phyloP scores from a whole-genome alignment of 1,140 invertebrate species.

The Nephila pilipes region DNA sequence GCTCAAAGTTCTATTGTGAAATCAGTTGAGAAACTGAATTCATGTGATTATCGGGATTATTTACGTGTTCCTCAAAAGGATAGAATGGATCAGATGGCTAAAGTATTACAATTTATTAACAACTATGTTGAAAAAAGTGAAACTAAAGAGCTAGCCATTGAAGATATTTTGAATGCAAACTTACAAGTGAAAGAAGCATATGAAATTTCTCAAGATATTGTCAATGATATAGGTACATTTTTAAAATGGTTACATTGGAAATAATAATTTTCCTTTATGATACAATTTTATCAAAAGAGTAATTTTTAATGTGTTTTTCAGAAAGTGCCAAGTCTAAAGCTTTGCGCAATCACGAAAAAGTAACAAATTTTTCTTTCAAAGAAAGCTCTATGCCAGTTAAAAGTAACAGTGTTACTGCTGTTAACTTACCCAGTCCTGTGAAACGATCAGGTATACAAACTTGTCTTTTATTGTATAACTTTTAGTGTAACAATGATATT shows the following conservation, averaged over 20 bases:
- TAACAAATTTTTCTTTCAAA: neutral
- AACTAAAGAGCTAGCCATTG: conserved; percentile 41
- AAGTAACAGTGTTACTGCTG: neutral
- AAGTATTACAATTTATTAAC: neutral
- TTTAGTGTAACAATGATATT: no score
- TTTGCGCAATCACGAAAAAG: neutral
- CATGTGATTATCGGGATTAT: conserved; percentile 25
- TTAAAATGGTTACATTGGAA: neutral
- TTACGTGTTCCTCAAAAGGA: conserved; percentile 12
- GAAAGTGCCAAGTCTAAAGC: conserved; percentile 45
- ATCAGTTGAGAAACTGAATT: conserved; percentile 36
- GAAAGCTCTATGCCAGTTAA: neutral
- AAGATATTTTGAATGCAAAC: conserved; percentile 69
- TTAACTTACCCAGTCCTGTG: neutral
- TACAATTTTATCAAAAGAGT: neutral
- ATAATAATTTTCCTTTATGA: neutral
- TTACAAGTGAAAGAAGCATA: conserved; percentile 16
- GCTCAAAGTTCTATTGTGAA: conserved; percentile 33
- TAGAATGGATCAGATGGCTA: conserved; percentile 20
- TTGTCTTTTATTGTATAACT: no score
- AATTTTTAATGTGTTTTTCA: conserved; percentile 29
- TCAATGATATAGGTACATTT: conserved; percentile 53
- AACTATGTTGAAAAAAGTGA: neutral
- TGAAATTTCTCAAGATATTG: conserved; percentile 50
- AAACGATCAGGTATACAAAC: no score